Conservation (phyloP, 37 sponge, comb jelly and placozoan species). For the Agelas oroides region DNA sequence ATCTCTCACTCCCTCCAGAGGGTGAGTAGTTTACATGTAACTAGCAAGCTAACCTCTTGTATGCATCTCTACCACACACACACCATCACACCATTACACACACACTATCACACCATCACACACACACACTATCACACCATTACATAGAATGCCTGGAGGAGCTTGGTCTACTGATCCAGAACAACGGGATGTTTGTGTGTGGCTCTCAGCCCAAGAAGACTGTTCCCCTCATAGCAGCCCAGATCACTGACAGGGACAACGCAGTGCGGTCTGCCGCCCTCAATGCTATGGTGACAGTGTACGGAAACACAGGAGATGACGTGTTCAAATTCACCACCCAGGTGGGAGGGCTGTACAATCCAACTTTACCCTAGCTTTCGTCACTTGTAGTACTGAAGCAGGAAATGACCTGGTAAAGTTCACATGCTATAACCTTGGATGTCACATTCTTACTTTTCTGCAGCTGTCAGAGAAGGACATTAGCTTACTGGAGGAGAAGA, state of each 20-base stretch:
- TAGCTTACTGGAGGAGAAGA: slow-evolving; percentile 81
- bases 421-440: not conserved
- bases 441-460: not conserved
- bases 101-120: not conserved
- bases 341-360: slow-evolving; percentile 31
- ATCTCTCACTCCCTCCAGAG: no score
- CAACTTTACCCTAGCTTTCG: not conserved
- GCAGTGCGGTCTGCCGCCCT: slow-evolving; percentile 87
- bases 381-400: not conserved
- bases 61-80: not conserved
- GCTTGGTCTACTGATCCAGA: slow-evolving; percentile 85
- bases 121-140: slow-evolving; percentile 9
- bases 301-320: slow-evolving; percentile 80
- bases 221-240: slow-evolving; percentile 70
- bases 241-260: slow-evolving; percentile 90
- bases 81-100: not conserved
- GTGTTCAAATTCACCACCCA: slow-evolving; percentile 82
- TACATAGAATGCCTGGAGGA: slow-evolving; percentile 85
- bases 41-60: no score
- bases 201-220: slow-evolving; percentile 87
- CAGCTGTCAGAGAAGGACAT: slow-evolving; percentile 81
- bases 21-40: no score
- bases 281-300: slow-evolving; percentile 88
- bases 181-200: slow-evolving; percentile 88
- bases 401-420: not conserved